Evolutionary conservation across 2,113 vertebrate genomes (phyloP), one percentile per base, ranked within the genome.

Genomic region (Conger conger): DNA sequence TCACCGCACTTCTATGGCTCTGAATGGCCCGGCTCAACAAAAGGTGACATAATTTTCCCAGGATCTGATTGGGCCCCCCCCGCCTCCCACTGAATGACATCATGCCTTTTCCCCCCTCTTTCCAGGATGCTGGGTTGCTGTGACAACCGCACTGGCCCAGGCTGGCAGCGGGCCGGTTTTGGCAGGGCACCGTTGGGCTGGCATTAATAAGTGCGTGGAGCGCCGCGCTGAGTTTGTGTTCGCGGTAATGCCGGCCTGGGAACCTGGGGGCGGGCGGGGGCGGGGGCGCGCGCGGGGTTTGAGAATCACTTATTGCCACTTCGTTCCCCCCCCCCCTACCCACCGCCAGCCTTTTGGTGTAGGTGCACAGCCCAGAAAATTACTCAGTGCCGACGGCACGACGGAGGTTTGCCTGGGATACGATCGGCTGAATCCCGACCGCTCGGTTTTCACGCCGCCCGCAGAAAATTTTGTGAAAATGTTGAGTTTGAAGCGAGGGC

Each of bases 31-130:
- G 82, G 91, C 94, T 92, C 94, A 94, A 95, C 94, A 92, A 92
- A 95, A 91, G 91, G 92, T 98, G 96, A 98, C 96, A 96, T 98
- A 96, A 98, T 94, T 94, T 90, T 91, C 90, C 89, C 91, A 80
- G 88, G 79, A 87, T 91, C 94, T 84, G 93, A 97, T 97, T 98
- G 96, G 97, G 40, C 40, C 91, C 94, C 88, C 68, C 89, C 87
- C 88, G 88, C 87, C 79, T 93, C 63, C 87, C 94, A 92, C 87
- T 82, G 90, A 91, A 87, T 97, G 96, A 97, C 92, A 97, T 94
- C 97, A 97, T 92, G 82, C 87, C 87, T 73, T 42, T 87, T 89
- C 87, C 84, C 88, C 84, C 35, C 79, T 90, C 88, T 87, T 78
- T 87, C 90, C 87, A 91, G 96, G 97, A 96, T 95, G 93, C 90